Evolutionary conservation across 2,113 vertebrate species (phyloP).

Genomic region (Grammomys dolichurus): DNA sequence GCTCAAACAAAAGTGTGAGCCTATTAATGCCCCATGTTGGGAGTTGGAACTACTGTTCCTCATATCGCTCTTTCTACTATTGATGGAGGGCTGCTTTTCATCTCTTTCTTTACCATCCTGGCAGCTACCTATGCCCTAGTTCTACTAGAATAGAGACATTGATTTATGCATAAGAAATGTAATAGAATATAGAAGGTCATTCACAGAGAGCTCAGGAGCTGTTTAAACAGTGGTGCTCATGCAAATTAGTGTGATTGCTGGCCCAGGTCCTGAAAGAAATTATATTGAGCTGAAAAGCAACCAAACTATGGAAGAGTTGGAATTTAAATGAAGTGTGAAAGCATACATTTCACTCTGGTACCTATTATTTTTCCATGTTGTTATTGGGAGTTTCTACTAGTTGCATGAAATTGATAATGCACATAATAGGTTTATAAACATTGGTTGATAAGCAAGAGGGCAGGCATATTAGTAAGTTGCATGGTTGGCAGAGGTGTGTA

Average conservation of each 20-base stretch:
- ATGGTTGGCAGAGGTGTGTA: not conserved
- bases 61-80: constrained; percentile 1
- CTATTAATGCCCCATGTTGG: not conserved
- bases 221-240: constrained; percentile 76
- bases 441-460: not conserved
- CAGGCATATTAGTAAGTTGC: not conserved
- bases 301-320: constrained; percentile 38
- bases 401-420: constrained; percentile 24
- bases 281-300: constrained; percentile 68
- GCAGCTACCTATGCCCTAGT: not conserved
- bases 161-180: constrained; percentile 63
- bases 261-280: constrained; percentile 79
- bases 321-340: constrained; percentile 75
- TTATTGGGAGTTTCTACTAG: constrained; percentile 40
- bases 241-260: constrained; percentile 80
- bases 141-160: constrained; percentile 55
- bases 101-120: constrained; percentile 64
- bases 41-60: not conserved
- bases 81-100: constrained; percentile 18
- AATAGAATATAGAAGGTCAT: constrained; percentile 63
- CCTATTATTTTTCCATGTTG: constrained; percentile 44
- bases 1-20: not conserved
- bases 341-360: constrained; percentile 48
- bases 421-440: constrained; percentile 56
- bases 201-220: constrained; percentile 68